Evolutionary conservation across 2,888 invertebrate species (phyloP), one percentile per base, ranked within the genome.

Genomic region (Agrochola lychnidis): DNA sequence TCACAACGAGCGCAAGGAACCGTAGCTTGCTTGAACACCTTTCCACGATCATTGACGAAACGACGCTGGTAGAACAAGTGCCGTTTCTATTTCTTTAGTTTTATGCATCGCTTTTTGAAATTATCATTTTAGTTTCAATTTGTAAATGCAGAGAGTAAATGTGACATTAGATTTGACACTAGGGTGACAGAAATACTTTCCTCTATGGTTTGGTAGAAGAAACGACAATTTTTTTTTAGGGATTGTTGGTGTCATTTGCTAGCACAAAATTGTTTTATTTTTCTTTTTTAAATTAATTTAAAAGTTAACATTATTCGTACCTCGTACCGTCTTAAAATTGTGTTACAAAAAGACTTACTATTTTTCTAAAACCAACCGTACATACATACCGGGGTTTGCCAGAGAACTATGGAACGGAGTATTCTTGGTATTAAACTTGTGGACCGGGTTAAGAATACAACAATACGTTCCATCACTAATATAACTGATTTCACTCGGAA

Each of bases 1-100:
- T 94, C 14, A 94, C 86, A 14, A 96, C 93, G 42, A 95, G 87
- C 9, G 90, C 86, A 36, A 95, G 86, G 73, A 95, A 85, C 81
- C 93, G 88, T 53, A 96, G 87, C 78, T 92, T 94, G 62, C 90
- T 73, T 48, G 93, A 91, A 81, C 92, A 93, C 45, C 76, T 75
- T 71, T 89, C 87, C 61, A 81, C 71, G 87, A 90, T 92, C 95
- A 95, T 95, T 76, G 90, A 92, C 79, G 81, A 88, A 42, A 76
- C 70, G 10, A 53, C 30, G 53, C 56, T 73, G 42, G 7, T 40
- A 2, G 22, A 76, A 48, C 70, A 59, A 78, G 79, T 68, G 5
- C 12, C 25, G 51, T 42, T 67, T 36, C 36, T 48, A 19, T 62
- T 36, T 16, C 36, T 62, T 30, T 61, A 63, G 59, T 36, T 40